Conservation (phyloP, 1,140 invertebrate genomes). For the Cydia strobilella region DNA sequence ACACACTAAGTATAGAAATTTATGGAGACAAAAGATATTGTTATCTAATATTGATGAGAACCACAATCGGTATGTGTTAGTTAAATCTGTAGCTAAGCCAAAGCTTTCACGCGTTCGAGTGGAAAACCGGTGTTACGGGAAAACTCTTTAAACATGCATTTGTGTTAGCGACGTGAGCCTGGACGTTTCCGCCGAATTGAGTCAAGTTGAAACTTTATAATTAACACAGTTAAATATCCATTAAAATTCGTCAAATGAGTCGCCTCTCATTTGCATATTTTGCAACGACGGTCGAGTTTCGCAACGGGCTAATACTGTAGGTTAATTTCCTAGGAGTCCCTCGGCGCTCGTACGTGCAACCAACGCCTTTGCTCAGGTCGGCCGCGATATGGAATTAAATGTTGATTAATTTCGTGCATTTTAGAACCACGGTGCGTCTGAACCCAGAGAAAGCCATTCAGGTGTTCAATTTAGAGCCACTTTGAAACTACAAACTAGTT, state of each 20-base stretch:
- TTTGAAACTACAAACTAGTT: slow-evolving; percentile 66
- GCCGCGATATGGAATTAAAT: slow-evolving; percentile 71
- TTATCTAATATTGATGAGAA: too few species aligned
- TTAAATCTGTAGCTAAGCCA: neutral
- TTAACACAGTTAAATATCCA: slow-evolving; percentile 76
- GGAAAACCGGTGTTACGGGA: slow-evolving; percentile 34
- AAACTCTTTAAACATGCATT: slow-evolving; percentile 56
- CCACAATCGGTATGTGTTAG: neutral
- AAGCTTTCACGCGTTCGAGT: neutral
- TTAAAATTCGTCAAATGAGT: slow-evolving; percentile 79
- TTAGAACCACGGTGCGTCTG: slow-evolving; percentile 44
- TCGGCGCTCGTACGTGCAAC: slow-evolving; percentile 52
- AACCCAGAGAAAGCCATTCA: slow-evolving; percentile 48
- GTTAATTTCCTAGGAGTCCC: slow-evolving; percentile 72
- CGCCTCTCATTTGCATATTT: slow-evolving; percentile 77
- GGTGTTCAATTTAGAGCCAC: slow-evolving; percentile 63
- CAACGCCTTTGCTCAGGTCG: slow-evolving; percentile 51
- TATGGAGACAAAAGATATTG: too few species aligned
- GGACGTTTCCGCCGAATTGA: slow-evolving; percentile 57
- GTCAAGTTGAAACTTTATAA: slow-evolving; percentile 70
- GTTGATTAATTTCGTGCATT: slow-evolving; percentile 74
- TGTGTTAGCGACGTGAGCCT: slow-evolving; percentile 37
- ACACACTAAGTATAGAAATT: too few species aligned
- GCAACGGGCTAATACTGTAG: slow-evolving; percentile 51
- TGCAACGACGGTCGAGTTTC: slow-evolving; percentile 61